A percentile compares a stretch with the other conserved stretches of the same genome.
Conservation (phyloP, 2,797 vertebrate species). For the Buphagus erythrorhynchus region DNA sequence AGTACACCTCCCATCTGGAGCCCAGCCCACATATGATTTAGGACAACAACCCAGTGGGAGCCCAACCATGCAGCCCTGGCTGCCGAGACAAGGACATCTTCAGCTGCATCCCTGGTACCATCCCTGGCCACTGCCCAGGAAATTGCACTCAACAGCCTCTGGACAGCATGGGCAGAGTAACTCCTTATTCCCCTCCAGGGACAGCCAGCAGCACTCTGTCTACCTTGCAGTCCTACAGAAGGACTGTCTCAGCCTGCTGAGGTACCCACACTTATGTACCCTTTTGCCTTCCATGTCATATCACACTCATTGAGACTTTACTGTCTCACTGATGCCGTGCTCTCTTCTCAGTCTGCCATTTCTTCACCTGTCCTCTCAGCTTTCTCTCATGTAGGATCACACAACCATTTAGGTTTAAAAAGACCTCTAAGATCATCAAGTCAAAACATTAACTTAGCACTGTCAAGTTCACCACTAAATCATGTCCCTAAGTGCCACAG, state of each 20-base stretch:
- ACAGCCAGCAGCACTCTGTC: not conserved
- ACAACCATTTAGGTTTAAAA: not conserved
- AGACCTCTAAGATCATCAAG: not conserved
- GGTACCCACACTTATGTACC: accelerated
- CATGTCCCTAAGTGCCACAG: not conserved
- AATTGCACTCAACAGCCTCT: accelerated
- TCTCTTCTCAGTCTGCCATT: not conserved
- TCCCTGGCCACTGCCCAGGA: not conserved
- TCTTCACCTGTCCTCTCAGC: not conserved
- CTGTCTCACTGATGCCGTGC: accelerated
- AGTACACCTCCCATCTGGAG: not conserved
- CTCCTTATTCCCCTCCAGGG: not conserved
- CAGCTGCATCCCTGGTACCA: not conserved
- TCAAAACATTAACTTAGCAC: not conserved
- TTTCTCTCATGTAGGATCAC: not conserved
- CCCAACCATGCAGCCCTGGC: not conserved
- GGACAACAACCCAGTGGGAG: not conserved
- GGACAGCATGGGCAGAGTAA: not conserved
- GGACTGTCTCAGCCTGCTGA: not conserved
- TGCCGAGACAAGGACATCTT: accelerated
- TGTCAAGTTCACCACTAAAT: not conserved
- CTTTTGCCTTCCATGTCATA: not conserved
- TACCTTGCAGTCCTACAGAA: not conserved
- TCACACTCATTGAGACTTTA: accelerated
- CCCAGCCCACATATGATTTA: not conserved